Conservation (phyloP, 2,113 vertebrate genomes). For the Gadus chalcogrammus region DNA sequence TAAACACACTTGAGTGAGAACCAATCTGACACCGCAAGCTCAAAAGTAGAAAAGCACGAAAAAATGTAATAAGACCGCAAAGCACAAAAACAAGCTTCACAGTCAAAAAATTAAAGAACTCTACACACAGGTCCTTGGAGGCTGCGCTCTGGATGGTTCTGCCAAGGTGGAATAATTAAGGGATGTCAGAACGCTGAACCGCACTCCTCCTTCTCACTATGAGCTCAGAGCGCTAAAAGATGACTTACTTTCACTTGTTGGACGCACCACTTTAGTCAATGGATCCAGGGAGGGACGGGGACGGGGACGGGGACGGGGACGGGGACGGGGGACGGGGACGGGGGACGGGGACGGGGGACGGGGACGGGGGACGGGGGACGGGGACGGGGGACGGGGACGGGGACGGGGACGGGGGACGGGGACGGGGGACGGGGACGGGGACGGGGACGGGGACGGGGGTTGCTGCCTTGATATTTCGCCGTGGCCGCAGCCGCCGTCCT, state of each 20-base stretch:
- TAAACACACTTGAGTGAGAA: no score
- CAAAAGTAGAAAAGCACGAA: no score
- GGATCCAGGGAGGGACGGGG: conserved; percentile 69
- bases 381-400: conserved; percentile 76
- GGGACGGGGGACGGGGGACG: conserved; percentile 73
- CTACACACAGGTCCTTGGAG: background rate
- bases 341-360: conserved; percentile 75
- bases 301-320: conserved; percentile 70
- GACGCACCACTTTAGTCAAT: conserved; percentile 71
- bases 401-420: conserved; percentile 70
- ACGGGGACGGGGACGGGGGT: conserved; percentile 53
- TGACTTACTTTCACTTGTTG: conserved; percentile 85
- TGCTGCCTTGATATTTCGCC: conserved; percentile 80
- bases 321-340: no score
- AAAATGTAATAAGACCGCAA: conserved; percentile 22
- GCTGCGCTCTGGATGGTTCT: conserved; percentile 43
- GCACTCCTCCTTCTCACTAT: conserved; percentile 73
- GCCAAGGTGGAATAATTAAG: conserved; percentile 52
- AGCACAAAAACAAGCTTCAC: conserved; percentile 42
- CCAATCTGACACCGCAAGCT: no score
- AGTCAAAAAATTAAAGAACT: conserved; percentile 37
- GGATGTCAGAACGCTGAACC: conserved; percentile 69
- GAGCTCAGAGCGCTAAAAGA: conserved; percentile 82
- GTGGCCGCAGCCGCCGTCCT: conserved; percentile 38
- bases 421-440: no score